Base-by-base conservation (phyloP, 2,888 invertebrate genomes). In the Eurytoma adleriae region DNA sequence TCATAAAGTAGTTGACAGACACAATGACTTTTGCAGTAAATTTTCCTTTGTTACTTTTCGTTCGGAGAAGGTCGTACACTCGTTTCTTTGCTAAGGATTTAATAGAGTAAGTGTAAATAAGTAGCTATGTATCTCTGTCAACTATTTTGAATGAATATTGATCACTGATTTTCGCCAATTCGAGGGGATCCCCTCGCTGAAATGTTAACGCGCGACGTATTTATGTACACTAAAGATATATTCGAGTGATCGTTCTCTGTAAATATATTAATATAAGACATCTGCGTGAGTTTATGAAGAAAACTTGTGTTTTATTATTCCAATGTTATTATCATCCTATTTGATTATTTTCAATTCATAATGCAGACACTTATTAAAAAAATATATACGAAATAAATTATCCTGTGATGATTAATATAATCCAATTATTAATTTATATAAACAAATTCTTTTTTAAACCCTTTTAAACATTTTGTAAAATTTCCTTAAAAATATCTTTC, bases 231-330 rank as follows among this genome's bases (percentile, higher is more conserved):
- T 85, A 86, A 84, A 83, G 73, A 85, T 85, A 85, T 86, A 85
- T 84, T 85, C 82, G 85, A 86, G 84, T 86, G 85, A 86, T 83
- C 83, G 85, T 86, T 86, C 83, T 87, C 85, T 87, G 87, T 87
- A 87, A 87, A 87, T 87, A 87, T 84, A 87, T 83, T 85, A 86
- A 84, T 80, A 80, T 87, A 87, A 86, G 86, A 86, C 84, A 85
- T 86, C 86, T 64, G 80, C 72, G 77, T 77, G 71, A 80, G 52
- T 77, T 70, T 72, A 73, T 73, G 70, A 85, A 85, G 74, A 80
- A 75, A 78, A 71, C 52, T 7, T 40, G 40, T 40, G 40, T 40
- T 40, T 40, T 40, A 40, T 40, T 40, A 40, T 10, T 40, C 40
- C 40, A 40, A 40, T 40, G 7, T 40, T 40, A 40, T 40, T 40